Conservation (phyloP, 2,797 vertebrate species). For the Eulemur albifrons region DNA sequence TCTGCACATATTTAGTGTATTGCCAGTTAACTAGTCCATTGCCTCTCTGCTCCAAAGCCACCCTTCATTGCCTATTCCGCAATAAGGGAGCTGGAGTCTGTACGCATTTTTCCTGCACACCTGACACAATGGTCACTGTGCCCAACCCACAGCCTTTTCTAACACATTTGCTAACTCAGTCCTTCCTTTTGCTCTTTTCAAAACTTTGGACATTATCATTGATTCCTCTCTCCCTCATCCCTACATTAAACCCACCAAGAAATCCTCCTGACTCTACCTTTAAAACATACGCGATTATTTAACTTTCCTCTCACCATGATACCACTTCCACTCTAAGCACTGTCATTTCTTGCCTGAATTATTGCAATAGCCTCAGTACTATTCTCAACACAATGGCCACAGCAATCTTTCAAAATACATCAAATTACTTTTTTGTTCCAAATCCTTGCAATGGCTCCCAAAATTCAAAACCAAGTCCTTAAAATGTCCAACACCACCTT, state of each 20-base stretch:
- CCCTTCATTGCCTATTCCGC: background rate
- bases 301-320: background rate
- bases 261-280: background rate
- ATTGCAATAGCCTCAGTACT: background rate
- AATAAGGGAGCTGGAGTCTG: background rate
- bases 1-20: background rate
- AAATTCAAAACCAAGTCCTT: background rate
- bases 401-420: background rate
- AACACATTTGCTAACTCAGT: background rate
- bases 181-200: background rate
- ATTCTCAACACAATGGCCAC: background rate
- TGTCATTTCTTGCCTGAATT: background rate
- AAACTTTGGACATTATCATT: background rate
- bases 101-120: background rate
- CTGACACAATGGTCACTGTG: background rate
- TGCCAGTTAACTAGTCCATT: background rate
- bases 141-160: background rate
- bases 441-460: background rate
- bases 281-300: background rate
- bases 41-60: background rate
- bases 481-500: background rate
- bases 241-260: background rate
- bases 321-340: too few species aligned
- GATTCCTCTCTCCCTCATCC: background rate
- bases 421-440: background rate